Evolutionary conservation across 2,888 invertebrate species (phyloP).

Genomic region (Meiosimyza decipiens): DNA sequence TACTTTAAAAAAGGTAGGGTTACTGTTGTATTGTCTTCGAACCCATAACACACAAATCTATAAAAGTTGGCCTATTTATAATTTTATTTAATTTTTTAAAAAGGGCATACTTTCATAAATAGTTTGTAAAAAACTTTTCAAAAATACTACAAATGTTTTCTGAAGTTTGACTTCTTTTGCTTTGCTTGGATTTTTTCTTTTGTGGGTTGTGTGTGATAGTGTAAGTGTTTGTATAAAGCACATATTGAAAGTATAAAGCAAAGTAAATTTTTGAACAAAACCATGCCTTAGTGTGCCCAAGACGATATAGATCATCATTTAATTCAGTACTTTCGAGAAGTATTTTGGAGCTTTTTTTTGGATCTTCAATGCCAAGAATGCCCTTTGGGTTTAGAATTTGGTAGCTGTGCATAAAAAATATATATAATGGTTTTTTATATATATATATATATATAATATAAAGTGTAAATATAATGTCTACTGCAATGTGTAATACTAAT

Average conservation of each 20-base stretch:
- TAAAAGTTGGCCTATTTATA: slow-evolving; percentile 5
- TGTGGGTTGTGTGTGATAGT: not conserved
- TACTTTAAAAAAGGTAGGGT: too few species aligned
- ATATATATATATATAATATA: slow-evolving; percentile 3
- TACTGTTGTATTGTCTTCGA: too few species aligned
- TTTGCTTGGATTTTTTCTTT: not conserved
- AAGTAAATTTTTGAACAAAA: slow-evolving; percentile 25
- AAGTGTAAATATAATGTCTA: not conserved
- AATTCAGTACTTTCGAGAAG: slow-evolving; percentile 87
- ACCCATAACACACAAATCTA: slow-evolving; percentile 4
- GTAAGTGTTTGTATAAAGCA: not conserved
- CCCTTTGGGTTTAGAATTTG: slow-evolving; percentile 97
- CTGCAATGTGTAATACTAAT: not conserved
- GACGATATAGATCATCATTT: slow-evolving; percentile 91
- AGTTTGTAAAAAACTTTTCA: not conserved
- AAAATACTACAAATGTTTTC: not conserved
- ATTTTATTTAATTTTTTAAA: not conserved
- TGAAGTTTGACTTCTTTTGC: not conserved
- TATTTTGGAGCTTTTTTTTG: slow-evolving; percentile 84
- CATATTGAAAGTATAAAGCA: not conserved
- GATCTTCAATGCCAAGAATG: slow-evolving; percentile 79
- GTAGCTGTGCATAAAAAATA: slow-evolving; percentile 77
- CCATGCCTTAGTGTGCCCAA: slow-evolving; percentile 99
- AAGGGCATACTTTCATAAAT: not conserved
- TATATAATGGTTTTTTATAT: not conserved